Evolutionary conservation across 2,888 invertebrate genomes (phyloP), one percentile per base, ranked within the genome.

Genomic region (Leucania comma): DNA sequence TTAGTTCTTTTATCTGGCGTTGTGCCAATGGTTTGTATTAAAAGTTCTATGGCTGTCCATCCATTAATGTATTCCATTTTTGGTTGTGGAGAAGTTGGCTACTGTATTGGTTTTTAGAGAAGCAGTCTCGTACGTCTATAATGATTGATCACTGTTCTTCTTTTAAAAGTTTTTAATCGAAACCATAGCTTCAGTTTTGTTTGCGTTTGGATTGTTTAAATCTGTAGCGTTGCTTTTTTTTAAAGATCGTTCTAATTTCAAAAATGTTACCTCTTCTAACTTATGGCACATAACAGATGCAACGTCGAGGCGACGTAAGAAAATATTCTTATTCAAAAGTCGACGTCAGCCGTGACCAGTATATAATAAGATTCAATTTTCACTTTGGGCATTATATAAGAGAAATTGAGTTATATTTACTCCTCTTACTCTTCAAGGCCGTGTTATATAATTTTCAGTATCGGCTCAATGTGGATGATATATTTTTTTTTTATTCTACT

Each of bases 291-390:
- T 79, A 62, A 46, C 72, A 71, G 75, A 77, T 84, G 86, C 86
- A 84, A 71, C 78, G 64, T 73, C 69, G 82, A 69, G 64, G 60
- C 67, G 54, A 46, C 67, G 75, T 81, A 91, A 93, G 93, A 92
- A 94, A 93, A 94, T 91, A 93, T 93, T 91, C 89, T 92, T 92
- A 93, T 93, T 93, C 92, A 92, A 90, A 93, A 91, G 90, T 92
- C 90, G 89, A 89, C 90, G 88, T 87, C 88, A 86, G 87, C 87
- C 92, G 93, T 93, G 93, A 92, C 92, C 90, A 87, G 91, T 90
- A 90, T 91, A 86, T 86, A 87, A 85, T 85, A 86, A 83, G 83
- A 83, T 88, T 85, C 86, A 82, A 88, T 87, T 88, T 88, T 86
- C 81, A 78, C 84, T 84, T 84, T 82, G 76, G 86, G 76, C 82